These are phyloP conservation scores for Potorous gilbertii DNA, from an alignment of 2,797 vertebrate species.

Conservation along the genomic window DNA sequence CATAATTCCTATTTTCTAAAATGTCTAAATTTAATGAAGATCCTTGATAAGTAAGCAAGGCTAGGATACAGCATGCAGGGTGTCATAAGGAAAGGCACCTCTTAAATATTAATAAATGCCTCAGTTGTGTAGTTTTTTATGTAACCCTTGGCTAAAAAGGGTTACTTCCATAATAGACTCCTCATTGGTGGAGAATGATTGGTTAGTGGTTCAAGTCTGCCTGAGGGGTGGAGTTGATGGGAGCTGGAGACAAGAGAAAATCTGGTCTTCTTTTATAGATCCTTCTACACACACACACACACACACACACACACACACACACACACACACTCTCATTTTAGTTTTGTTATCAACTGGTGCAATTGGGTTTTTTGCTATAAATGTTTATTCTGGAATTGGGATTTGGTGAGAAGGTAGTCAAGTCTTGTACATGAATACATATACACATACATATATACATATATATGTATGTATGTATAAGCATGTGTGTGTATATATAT, in stretches of 20 bases:
- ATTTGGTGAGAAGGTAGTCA: no score
- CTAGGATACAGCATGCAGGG: not conserved
- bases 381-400: no score
- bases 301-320: no score
- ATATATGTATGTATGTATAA: no score
- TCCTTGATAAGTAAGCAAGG: no score
- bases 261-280: not conserved
- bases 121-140: not conserved
- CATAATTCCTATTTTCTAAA: not conserved
- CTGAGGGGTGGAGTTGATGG: not conserved
- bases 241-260: not conserved
- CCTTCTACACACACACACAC: not conserved
- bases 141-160: not conserved
- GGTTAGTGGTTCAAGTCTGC: not conserved
- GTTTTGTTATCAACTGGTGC: not conserved
- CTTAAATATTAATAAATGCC: not conserved
- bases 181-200: not conserved
- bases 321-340: not conserved
- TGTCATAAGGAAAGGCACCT: not conserved
- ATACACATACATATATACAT: no score
- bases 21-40: no score
- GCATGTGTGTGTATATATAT: no score
- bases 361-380: not conserved
- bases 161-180: not conserved
- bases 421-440: not conserved